Conservation (phyloP, 2,113 vertebrate species). For the Corynorhinus townsendii region DNA sequence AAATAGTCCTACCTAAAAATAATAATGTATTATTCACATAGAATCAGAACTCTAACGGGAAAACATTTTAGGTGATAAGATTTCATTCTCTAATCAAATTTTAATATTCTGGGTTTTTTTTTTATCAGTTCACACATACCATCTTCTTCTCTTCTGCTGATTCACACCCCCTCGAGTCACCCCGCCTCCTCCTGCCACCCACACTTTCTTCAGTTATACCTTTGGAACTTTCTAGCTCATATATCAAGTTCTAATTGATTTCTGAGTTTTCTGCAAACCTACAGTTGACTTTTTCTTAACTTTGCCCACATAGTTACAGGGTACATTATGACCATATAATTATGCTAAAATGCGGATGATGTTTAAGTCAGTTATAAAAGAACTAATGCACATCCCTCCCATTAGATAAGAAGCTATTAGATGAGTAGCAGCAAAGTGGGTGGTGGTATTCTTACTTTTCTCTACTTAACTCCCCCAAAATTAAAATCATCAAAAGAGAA, state of each 20-base stretch:
- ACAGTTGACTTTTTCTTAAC: slow-evolving; percentile 46
- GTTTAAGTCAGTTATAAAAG: slow-evolving; percentile 46
- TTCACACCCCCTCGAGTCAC: not conserved
- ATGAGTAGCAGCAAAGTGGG: slow-evolving; percentile 52
- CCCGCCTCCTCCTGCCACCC: not conserved
- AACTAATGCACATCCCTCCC: slow-evolving; percentile 43
- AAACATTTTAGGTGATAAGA: not conserved
- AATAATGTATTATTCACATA: not conserved
- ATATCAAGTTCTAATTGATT: not conserved
- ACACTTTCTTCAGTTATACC: not conserved
- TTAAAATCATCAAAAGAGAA: slow-evolving; percentile 36
- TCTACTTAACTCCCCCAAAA: slow-evolving; percentile 35
- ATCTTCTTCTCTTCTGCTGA: not conserved
- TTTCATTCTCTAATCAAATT: not conserved
- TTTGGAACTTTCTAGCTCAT: not conserved
- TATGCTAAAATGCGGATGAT: slow-evolving; percentile 34
- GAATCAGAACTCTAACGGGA: not conserved
- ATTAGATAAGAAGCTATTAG: slow-evolving; percentile 54
- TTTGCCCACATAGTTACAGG: slow-evolving; percentile 20
- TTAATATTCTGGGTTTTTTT: not conserved
- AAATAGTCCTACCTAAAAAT: not conserved
- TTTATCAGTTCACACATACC: not conserved
- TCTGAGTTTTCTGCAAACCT: slow-evolving; percentile 23
- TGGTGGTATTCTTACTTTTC: slow-evolving; percentile 33
- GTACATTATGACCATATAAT: slow-evolving; percentile 41